phyloP scores from a whole-genome alignment of 2,113 vertebrate species.

The Xyrauchen texanus region DNA sequence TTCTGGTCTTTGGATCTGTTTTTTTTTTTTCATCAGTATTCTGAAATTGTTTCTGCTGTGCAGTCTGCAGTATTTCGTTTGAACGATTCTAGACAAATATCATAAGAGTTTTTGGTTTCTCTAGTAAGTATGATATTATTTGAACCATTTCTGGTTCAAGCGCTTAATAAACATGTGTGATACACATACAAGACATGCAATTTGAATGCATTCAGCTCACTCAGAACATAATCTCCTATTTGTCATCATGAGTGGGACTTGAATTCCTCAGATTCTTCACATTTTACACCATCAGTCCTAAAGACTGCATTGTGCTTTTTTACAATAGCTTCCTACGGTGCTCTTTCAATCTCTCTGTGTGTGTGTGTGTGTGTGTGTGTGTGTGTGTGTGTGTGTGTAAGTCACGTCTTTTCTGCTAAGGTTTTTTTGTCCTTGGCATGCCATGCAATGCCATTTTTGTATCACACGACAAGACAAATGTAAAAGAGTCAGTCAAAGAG shows the following conservation, averaged over 20 bases:
- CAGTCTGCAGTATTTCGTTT: no score
- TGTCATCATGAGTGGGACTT: constrained; percentile 25
- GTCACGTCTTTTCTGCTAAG: constrained; percentile 26
- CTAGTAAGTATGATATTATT: no score
- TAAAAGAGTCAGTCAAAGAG: neutral
- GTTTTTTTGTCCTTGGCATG: neutral
- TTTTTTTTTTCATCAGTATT: no score
- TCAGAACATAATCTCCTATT: constrained; percentile 23
- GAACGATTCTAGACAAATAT: no score
- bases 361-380: no score
- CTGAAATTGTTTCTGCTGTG: no score
- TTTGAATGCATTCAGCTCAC: neutral
- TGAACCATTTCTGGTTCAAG: no score
- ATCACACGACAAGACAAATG: constrained; percentile 32
- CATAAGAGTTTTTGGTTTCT: no score
- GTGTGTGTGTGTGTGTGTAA: constrained; percentile 4
- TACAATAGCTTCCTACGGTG: constrained; percentile 64
- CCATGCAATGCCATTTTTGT: no score
- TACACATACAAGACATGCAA: no score
- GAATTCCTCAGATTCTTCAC: constrained; percentile 47
- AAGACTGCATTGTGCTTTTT: constrained; percentile 63
- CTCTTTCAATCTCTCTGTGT: neutral
- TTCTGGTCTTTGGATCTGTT: no score
- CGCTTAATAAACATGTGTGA: no score
- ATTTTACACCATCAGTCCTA: constrained; percentile 53